A percentile compares a stretch with the other conserved stretches of the same genome.
phyloP scores from a whole-genome alignment of 2,888 invertebrate species.

The Resseliella maxima region DNA sequence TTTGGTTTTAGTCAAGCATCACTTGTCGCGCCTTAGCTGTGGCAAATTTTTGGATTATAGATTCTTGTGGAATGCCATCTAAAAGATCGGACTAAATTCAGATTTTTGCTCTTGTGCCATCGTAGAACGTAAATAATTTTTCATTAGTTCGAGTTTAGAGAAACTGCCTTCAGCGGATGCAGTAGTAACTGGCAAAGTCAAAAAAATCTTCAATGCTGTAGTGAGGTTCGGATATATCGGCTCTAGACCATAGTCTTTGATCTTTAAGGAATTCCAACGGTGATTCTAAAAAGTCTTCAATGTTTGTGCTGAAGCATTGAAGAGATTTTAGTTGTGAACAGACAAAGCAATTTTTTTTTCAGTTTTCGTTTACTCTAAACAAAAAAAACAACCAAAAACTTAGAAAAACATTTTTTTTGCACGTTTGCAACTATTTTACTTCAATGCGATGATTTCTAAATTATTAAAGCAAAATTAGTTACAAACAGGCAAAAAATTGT shows the following conservation, averaged over 20 bases:
- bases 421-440: too few relatives aligned
- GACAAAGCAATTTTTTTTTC: too few relatives aligned
- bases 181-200: slow-evolving; percentile 1
- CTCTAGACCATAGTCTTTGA: not conserved
- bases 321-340: too few relatives aligned
- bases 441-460: too few relatives aligned
- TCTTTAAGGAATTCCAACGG: not conserved
- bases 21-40: not conserved
- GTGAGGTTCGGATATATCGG: slow-evolving; percentile 7
- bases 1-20: not conserved
- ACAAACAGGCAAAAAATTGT: too few relatives aligned
- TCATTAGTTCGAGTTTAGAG: slow-evolving; percentile 14
- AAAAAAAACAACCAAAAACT: too few relatives aligned
- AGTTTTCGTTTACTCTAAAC: too few relatives aligned
- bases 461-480: too few relatives aligned
- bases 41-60: not conserved
- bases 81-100: not conserved
- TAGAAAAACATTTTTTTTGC: too few relatives aligned
- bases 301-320: too few relatives aligned
- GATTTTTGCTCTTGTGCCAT: not conserved
- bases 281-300: too few relatives aligned
- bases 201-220: slow-evolving; percentile 19
- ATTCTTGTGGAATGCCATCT: not conserved
- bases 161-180: slow-evolving; percentile 29
- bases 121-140: not conserved